Evolutionary conservation across 2,113 vertebrate genomes (phyloP).

Genomic region (Amblyopsis rosae): DNA sequence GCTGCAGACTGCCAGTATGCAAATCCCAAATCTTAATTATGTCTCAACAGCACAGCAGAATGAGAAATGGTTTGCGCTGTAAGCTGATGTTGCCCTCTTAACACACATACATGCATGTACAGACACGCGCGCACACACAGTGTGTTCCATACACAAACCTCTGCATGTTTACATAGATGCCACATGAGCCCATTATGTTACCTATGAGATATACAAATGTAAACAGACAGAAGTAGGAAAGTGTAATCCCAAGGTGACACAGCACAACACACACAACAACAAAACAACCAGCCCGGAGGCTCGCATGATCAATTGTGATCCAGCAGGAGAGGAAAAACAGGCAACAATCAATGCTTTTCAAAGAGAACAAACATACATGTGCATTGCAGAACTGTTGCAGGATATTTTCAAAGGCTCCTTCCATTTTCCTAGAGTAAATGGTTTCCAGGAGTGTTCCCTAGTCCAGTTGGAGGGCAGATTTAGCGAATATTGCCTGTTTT

Average conservation of each 20-base stretch:
- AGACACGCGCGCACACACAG: conserved; percentile 1
- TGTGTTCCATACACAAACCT: neutral
- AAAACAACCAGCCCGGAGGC: neutral
- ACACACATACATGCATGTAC: conserved; percentile 3
- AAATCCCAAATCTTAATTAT: conserved; percentile 73
- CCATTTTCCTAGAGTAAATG: too few species aligned
- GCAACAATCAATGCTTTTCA: too few species aligned
- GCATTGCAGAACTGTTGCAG: too few species aligned
- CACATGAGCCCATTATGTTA: conserved; percentile 28
- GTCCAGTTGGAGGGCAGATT: too few species aligned
- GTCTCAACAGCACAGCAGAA: conserved; percentile 47
- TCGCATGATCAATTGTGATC: neutral
- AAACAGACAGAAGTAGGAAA: neutral
- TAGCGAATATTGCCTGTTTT: too few species aligned
- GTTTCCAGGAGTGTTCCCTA: too few species aligned
- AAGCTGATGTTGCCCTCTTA: conserved; percentile 53
- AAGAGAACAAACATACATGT: too few species aligned
- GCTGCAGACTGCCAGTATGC: conserved; percentile 62
- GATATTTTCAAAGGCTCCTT: too few species aligned
- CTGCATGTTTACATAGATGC: conserved; percentile 10
- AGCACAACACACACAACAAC: neutral
- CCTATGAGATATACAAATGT: neutral
- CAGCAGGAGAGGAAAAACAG: neutral
- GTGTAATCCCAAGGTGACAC: neutral
- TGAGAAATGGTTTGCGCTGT: conserved; percentile 57